These are phyloP conservation scores for Montipora capitata DNA, from an alignment of 92 coral and sea anemone species.

Conservation along the genomic window DNA sequence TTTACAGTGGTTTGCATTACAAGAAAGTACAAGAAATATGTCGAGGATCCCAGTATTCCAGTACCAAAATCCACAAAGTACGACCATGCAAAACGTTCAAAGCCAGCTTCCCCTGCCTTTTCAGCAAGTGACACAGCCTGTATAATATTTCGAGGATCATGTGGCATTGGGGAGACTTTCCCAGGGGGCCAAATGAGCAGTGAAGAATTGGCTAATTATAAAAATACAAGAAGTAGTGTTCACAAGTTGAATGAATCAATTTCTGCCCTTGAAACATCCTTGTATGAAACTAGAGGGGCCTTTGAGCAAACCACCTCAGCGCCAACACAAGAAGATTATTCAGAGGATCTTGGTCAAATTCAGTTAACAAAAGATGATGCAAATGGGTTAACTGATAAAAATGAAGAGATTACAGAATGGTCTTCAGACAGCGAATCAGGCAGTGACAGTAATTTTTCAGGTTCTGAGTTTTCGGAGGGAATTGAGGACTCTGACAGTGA, in stretches of 20 bases:
- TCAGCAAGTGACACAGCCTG: neutral
- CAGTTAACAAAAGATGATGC: too few relatives aligned
- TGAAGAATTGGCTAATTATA: too few relatives aligned
- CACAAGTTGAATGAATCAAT: too few relatives aligned
- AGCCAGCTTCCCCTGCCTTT: neutral
- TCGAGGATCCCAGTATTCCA: conserved; percentile 13
- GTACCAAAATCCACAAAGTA: conserved; percentile 38
- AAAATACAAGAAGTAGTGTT: too few relatives aligned
- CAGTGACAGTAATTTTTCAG: neutral
- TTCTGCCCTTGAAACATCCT: too few relatives aligned
- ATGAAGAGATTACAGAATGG: neutral
- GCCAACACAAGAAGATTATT: too few relatives aligned
- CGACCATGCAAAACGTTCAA: neutral
- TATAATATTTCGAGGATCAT: neutral
- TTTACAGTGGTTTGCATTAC: neutral
- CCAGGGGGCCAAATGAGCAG: too few relatives aligned
- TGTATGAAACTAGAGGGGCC: too few relatives aligned
- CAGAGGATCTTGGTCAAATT: too few relatives aligned
- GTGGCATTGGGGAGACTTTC: too few relatives aligned
- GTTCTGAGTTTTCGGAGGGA: neutral
- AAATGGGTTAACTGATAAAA: neutral
- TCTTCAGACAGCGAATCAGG: neutral
- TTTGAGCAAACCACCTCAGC: too few relatives aligned
- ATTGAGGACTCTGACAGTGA: neutral
- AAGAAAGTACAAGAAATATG: conserved; percentile 42